phyloP scores from a whole-genome alignment of 2,113 vertebrate species.

The Camelus bactrianus region DNA sequence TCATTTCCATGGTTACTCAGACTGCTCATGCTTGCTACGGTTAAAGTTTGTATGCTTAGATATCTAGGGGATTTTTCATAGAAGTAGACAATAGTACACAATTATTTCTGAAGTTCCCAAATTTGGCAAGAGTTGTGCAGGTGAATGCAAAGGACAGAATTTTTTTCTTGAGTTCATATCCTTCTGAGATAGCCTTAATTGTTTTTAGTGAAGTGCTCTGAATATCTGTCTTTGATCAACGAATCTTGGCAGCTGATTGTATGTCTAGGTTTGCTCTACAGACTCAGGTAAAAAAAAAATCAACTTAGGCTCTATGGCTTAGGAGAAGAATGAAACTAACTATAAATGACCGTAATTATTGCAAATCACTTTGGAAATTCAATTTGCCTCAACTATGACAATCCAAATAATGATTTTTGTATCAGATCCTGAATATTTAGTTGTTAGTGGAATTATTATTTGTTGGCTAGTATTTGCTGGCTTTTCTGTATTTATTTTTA shows the following conservation, averaged over 20 bases:
- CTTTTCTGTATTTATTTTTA: neutral
- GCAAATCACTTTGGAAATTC: neutral
- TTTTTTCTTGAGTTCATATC: neutral
- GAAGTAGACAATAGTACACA: neutral
- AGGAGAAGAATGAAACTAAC: neutral
- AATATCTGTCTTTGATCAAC: neutral
- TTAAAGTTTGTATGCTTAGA: neutral
- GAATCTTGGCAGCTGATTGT: neutral
- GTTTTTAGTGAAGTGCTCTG: neutral
- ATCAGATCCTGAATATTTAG: neutral
- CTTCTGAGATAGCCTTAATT: neutral
- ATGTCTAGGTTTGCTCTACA: neutral
- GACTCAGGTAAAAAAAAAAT: neutral
- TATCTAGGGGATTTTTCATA: neutral
- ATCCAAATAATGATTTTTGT: neutral
- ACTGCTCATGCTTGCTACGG: neutral
- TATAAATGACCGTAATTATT: neutral
- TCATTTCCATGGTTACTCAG: constrained; percentile 35
- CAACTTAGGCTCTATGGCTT: neutral
- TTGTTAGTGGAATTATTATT: neutral
- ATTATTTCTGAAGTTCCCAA: neutral
- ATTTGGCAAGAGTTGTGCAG: neutral
- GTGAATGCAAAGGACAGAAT: neutral
- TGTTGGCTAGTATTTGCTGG: neutral
- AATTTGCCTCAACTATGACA: neutral